These are phyloP conservation scores for Astatotilapia flaviijosephi DNA, from an alignment of 2,113 vertebrate genomes.

Conservation along the genomic window DNA sequence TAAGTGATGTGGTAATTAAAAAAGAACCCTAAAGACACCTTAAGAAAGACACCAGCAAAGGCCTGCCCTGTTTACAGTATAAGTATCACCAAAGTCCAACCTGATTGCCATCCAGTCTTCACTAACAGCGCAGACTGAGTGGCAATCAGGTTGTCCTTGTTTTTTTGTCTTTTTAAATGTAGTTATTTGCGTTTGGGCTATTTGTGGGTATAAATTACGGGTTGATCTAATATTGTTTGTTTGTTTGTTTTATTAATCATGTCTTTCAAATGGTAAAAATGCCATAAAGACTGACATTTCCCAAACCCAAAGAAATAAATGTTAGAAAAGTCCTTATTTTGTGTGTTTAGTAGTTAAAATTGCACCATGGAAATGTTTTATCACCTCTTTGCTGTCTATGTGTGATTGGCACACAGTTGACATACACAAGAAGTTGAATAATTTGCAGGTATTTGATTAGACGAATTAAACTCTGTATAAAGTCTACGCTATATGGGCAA, in stretches of 20 bases:
- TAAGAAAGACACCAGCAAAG: not conserved
- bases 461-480: rapidly evolving
- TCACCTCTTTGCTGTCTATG: not conserved
- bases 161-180: not conserved
- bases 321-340: not conserved
- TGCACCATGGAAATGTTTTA: not conserved
- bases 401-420: not conserved
- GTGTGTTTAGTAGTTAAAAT: not conserved
- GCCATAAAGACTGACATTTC: not conserved
- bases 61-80: not conserved
- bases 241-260: not conserved
- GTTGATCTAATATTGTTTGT: not conserved
- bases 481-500: not conserved
- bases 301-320: not conserved
- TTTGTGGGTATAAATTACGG: not conserved
- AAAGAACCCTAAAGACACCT: not conserved
- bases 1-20: not conserved
- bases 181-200: not conserved
- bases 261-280: not conserved
- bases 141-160: not conserved
- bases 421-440: not conserved
- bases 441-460: not conserved
- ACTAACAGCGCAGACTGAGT: not conserved
- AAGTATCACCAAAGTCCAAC: not conserved
- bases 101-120: not conserved